A percentile compares a stretch with the other conserved stretches of the same genome.
phyloP scores from a whole-genome alignment of 2,797 vertebrate species.

The Acomys russatus region DNA sequence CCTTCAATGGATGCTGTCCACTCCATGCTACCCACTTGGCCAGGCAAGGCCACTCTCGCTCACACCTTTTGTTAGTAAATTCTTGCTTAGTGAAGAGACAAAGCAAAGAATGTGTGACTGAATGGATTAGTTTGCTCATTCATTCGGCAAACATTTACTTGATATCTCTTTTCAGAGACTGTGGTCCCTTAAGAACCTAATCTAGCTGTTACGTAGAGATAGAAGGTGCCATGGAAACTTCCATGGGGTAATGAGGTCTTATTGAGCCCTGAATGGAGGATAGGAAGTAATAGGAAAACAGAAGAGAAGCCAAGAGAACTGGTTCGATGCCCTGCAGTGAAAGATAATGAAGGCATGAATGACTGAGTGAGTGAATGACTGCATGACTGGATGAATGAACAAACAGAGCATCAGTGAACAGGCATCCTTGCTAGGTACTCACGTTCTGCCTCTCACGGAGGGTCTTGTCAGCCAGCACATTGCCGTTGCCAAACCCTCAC shows the following conservation, averaged over 20 bases:
- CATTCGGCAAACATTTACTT: conserved; percentile 45
- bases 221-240: neutral
- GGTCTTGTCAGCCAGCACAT: conserved; percentile 26
- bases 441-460: neutral
- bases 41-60: neutral
- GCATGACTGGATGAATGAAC: neutral
- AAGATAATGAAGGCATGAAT: neutral
- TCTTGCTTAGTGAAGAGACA: conserved; percentile 62
- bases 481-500: neutral
- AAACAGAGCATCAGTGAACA: neutral
- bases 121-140: conserved; percentile 53
- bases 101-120: conserved; percentile 31
- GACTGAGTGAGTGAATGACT: neutral
- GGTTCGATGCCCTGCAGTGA: neutral
- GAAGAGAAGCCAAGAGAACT: neutral
- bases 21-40: neutral
- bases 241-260: conserved; percentile 9
- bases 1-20: neutral
- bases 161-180: conserved; percentile 16
- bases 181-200: conserved; percentile 28
- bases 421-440: neutral
- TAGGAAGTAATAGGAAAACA: neutral
- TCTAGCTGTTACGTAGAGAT: neutral
- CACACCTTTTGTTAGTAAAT: conserved; percentile 31
- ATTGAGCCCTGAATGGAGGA: conserved; percentile 11